Conservation (phyloP, 2,113 vertebrate genomes). For the Grammomys surdaster region DNA sequence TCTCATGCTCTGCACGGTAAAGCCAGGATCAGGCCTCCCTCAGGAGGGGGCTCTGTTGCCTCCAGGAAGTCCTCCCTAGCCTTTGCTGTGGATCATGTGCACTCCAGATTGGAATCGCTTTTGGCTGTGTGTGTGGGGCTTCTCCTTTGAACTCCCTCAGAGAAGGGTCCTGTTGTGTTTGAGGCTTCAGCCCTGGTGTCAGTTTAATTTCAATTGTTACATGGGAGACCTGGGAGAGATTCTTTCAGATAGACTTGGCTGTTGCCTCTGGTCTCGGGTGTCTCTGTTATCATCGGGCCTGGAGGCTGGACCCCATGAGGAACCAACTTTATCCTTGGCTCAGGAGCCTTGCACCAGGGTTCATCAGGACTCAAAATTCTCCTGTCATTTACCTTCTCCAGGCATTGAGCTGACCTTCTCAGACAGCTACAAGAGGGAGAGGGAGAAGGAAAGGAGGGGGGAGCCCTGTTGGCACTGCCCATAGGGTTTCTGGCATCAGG, state of each 20-base stretch:
- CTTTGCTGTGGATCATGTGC: background rate
- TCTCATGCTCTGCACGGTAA: background rate
- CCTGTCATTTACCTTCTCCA: background rate
- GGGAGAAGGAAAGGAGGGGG: background rate
- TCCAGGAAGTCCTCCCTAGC: background rate
- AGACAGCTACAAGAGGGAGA: background rate
- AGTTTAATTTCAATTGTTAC: background rate
- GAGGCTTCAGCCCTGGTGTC: background rate
- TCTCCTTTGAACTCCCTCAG: background rate
- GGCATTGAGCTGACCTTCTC: background rate
- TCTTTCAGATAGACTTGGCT: background rate
- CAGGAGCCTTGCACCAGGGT: background rate
- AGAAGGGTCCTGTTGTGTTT: background rate
- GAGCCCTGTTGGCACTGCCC: too few relatives aligned
- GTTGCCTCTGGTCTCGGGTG: background rate
- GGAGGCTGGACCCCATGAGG: too few relatives aligned
- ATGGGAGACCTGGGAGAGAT: background rate
- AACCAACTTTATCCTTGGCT: background rate
- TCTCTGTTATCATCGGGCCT: background rate
- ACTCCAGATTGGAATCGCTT: background rate
- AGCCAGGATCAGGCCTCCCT: background rate
- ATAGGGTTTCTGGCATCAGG: background rate
- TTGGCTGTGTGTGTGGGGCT: background rate
- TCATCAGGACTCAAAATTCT: background rate
- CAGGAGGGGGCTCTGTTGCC: background rate